Base-by-base conservation (phyloP, 2,113 vertebrate species). In the Aptenodytes patagonicus region DNA sequence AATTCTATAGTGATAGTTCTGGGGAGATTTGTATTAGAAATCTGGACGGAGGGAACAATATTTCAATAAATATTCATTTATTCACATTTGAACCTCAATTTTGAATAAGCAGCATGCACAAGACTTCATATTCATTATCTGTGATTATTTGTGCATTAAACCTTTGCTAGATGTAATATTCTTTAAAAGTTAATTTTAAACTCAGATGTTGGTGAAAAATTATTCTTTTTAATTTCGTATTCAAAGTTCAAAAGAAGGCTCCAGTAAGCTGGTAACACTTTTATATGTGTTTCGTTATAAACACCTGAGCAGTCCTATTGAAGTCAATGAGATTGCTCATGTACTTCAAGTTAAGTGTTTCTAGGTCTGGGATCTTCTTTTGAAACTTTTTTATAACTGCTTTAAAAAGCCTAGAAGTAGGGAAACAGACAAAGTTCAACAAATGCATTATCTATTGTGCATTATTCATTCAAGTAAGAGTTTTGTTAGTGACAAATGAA, bases 401-500 rank as follows among this genome's bases (percentile, higher is more conserved):
- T 70, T 65, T 69, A 24, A 93, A 82, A 90, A 91, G 24, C 14
- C 66, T 34, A 65, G 24, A 79, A 87, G 14, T 84, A 76, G 52
- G 15, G 49, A 90, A 91, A 72, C 9, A 46, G 28, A 66, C 31
- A 75, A 71, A 79, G 69, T n/a, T 89, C 52, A 73, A 68, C 22
- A 55, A 92, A 81, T 31, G 6, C 22, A 79, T 94, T 85, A 57
- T 64, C 65, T 78, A 18, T 44, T 83, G 57, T 64, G 73, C 90
- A 83, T 96, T 96, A 80, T 85, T 96, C 70, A 66, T 85, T 94
- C 40, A 77, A 76, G 13, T 4, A 52, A 52, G 36, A 71, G 75
- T 77, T 96, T 93, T 89, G 14, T 72, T 89, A 80, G 58, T 58
- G 54, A 77, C 44, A 90, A 95, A 95, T 79, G 36, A 76, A 58